phyloP scores from a whole-genome alignment of 2,797 vertebrate genomes.

The Orientallactaga sibirica region DNA sequence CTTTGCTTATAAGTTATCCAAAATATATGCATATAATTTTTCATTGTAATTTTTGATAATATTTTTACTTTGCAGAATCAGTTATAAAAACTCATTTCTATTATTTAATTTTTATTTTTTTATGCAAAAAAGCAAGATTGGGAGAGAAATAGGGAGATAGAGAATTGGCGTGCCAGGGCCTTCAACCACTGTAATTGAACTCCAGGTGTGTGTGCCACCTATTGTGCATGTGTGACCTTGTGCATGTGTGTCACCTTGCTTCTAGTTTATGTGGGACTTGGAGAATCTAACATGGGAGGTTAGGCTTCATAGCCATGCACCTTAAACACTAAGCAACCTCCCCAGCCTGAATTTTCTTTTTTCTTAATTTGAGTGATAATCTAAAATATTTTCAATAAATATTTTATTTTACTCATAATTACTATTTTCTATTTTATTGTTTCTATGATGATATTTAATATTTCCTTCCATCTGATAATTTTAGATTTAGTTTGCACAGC shows the following conservation, averaged over 20 bases:
- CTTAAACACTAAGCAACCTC: too few relatives aligned
- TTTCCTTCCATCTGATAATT: background rate
- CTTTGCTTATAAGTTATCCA: background rate
- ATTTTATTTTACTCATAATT: background rate
- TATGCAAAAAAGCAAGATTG: too few relatives aligned
- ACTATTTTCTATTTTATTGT: background rate
- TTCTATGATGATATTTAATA: background rate
- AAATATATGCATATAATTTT: background rate
- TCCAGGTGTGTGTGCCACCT: too few relatives aligned
- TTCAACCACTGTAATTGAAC: too few relatives aligned
- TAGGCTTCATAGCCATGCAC: too few relatives aligned
- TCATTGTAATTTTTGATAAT: background rate
- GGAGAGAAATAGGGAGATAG: too few relatives aligned
- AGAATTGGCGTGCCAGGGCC: too few relatives aligned
- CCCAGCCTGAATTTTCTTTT: too few relatives aligned
- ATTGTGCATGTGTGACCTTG: too few relatives aligned
- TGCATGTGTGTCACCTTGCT: too few relatives aligned
- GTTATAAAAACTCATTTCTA: background rate
- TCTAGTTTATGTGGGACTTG: too few relatives aligned
- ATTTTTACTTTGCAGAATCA: background rate
- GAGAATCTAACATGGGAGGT: too few relatives aligned
- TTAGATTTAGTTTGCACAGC: background rate
- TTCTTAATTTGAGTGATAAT: background rate
- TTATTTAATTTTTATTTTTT: background rate
- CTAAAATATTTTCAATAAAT: background rate